Base-by-base conservation (phyloP, 2,113 vertebrate species). In the Gavialis gangeticus region DNA sequence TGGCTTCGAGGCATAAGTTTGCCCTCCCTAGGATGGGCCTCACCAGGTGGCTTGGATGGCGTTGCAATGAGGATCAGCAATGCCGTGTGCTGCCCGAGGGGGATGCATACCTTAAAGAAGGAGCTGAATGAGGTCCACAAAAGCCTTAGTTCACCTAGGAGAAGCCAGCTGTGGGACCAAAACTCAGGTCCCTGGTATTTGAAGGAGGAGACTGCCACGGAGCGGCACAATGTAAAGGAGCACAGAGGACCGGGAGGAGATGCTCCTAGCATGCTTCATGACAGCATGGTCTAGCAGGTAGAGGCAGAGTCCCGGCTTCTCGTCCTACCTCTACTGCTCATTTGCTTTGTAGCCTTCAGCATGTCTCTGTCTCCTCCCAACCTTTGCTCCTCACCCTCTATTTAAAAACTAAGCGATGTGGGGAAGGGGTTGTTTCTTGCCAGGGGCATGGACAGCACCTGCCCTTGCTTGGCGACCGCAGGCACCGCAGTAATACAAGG, bases 401-500 rank as follows among this genome's bases (percentile, higher is more conserved):
- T 24, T 37, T 71, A 71, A 13, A 30, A 5, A 37, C 21, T 34
- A 37, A 46, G 10, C 21, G 13, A 46, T 71, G 16, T 24, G 28
- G 69, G 34, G 11, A 30, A 71, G 34, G 46, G 46, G 46, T 37
- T 11, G 30, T 24, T n/a, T 37, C 22, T 37, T 12, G 37, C 12
- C 24, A 46, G 21, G 21, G 21, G 21, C 10, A 37, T 6, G 34
- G 34, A 46, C 66, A n/a, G 37, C 1, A 0, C 67, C 22, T 0
- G 1, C 12, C 1, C 73, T 67, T 1, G 1, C 12, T 28, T 0
- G 0, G 62, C 4, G 76, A 58, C 79, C 1, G 0, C 0, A 0
- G 10, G 60, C 71, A 30, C 22, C 3, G 1, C 1, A 6, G 37
- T 10, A 55, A 55, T 79, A 30, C 18, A 15, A 28, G 54, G 34